phyloP scores from a whole-genome alignment of 2,113 vertebrate species.

The Peromyscus maniculatus region DNA sequence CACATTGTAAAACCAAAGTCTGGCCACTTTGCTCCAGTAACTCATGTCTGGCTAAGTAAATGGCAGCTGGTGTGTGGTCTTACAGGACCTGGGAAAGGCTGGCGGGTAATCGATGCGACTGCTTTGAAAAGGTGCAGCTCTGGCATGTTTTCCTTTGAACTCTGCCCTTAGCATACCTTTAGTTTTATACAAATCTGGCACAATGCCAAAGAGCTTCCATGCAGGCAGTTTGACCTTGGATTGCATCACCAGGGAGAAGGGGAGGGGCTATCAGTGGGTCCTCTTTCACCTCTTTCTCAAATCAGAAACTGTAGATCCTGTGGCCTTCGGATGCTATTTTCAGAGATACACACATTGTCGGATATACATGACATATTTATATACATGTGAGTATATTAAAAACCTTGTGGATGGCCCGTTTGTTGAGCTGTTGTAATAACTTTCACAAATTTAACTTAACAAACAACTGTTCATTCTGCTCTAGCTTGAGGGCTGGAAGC shows the following conservation, averaged over 20 bases:
- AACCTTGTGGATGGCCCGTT: background rate
- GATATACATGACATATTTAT: background rate
- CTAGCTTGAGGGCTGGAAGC: background rate
- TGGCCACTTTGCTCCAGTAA: background rate
- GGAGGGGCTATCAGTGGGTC: constrained; percentile 55
- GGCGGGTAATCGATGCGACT: constrained; percentile 16
- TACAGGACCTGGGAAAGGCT: background rate
- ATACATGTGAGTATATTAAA: background rate
- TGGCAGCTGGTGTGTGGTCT: constrained; percentile 73
- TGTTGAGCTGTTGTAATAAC: background rate
- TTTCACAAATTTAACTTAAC: background rate
- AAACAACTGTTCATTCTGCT: background rate
- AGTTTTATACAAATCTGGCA: constrained; percentile 50
- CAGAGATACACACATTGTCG: background rate
- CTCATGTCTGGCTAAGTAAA: background rate
- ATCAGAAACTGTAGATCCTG: constrained; percentile 65
- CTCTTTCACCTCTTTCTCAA: constrained; percentile 66
- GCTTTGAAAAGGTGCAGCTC: constrained; percentile 59
- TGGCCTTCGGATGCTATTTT: constrained; percentile 38
- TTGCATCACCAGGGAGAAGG: constrained; percentile 48
- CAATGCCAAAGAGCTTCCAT: constrained; percentile 56
- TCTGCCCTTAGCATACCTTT: constrained; percentile 60
- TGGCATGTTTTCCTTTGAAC: constrained; percentile 63
- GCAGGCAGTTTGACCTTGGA: constrained; percentile 54
- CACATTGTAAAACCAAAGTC: constrained; percentile 67